Conservation (phyloP, 2,797 vertebrate species). For the Gephyroberyx darwinii region DNA sequence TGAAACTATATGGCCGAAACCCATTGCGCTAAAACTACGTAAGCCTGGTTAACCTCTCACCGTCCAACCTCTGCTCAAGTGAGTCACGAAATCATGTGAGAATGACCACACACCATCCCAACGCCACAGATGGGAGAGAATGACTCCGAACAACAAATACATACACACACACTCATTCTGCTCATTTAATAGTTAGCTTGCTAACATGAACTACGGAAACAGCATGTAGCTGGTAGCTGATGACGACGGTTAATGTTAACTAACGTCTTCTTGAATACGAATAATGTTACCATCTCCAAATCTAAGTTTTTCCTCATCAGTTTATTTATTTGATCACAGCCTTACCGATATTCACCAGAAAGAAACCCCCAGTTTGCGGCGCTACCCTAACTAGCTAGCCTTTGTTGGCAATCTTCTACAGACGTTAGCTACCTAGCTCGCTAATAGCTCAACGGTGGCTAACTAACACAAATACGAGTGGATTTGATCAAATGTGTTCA, state of each 20-base stretch:
- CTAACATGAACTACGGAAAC: background rate
- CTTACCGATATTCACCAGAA: fast-evolving
- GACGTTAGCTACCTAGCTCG: conserved; percentile 49
- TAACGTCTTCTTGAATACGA: background rate
- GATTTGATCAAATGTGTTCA: background rate
- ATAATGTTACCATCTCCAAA: background rate
- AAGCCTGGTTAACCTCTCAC: background rate
- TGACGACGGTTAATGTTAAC: conserved; percentile 10
- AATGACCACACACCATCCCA: conserved; percentile 31
- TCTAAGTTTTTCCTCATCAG: fast-evolving
- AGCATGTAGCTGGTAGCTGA: background rate
- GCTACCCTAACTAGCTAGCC: background rate
- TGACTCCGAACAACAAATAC: conserved; percentile 14
- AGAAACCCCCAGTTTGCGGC: background rate
- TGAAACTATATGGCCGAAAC: conserved; percentile 20
- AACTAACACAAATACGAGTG: conserved; percentile 24
- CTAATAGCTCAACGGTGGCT: background rate
- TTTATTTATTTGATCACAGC: fast-evolving
- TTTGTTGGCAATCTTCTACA: conserved; percentile 50
- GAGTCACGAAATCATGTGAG: conserved; percentile 72
- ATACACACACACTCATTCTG: background rate
- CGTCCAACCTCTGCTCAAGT: conserved; percentile 30
- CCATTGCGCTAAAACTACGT: background rate
- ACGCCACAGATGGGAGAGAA: conserved; percentile 20
- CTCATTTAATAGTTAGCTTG: background rate